Percentiles rank a stretch among this genome's conserved stretches.
phyloP scores from a whole-genome alignment of 2,888 invertebrate species.

The Lasioglossum figueresi region DNA sequence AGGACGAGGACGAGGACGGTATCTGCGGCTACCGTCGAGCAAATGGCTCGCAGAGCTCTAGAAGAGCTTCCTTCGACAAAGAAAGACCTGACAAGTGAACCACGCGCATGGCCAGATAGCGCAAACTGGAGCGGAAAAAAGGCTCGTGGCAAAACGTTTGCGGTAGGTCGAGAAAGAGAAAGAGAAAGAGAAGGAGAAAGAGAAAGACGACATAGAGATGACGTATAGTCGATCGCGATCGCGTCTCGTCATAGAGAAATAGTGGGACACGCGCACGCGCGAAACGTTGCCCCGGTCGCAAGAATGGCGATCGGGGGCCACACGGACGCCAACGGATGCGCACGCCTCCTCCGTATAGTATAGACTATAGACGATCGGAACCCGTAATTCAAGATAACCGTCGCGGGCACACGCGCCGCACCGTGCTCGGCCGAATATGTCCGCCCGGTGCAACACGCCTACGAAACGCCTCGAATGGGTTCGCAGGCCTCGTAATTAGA shows the following conservation, averaged over 20 bases:
- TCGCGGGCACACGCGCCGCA: background rate
- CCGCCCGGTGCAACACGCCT: background rate
- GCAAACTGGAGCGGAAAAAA: constrained; percentile 33
- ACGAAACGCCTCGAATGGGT: constrained; percentile 2
- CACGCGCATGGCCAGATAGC: constrained; percentile 20
- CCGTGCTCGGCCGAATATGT: background rate
- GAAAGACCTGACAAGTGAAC: constrained; percentile 28
- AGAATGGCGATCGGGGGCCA: constrained; percentile 22
- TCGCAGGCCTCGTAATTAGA: constrained; percentile 35
- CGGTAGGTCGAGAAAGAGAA: constrained; percentile 48
- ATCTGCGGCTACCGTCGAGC: constrained; percentile 19
- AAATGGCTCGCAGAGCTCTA: constrained; percentile 19
- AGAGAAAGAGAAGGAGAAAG: background rate
- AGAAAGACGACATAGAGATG: constrained; percentile 34
- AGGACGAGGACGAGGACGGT: background rate
- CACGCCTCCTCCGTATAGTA: constrained; percentile 16
- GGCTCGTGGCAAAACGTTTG: constrained; percentile 39
- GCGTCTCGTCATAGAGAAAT: constrained; percentile 36
- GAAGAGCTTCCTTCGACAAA: background rate
- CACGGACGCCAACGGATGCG: constrained; percentile 21
- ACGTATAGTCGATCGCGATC: constrained; percentile 46
- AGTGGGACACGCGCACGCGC: constrained; percentile 30
- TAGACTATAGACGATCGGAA: constrained; percentile 34
- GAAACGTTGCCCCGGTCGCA: constrained; percentile 48
- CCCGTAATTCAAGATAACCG: constrained; percentile 34